Percentiles rank a stretch among this genome's conserved stretches.
Conservation (phyloP, 2,888 invertebrate species). For the Himalopsyche kuldschensis region DNA sequence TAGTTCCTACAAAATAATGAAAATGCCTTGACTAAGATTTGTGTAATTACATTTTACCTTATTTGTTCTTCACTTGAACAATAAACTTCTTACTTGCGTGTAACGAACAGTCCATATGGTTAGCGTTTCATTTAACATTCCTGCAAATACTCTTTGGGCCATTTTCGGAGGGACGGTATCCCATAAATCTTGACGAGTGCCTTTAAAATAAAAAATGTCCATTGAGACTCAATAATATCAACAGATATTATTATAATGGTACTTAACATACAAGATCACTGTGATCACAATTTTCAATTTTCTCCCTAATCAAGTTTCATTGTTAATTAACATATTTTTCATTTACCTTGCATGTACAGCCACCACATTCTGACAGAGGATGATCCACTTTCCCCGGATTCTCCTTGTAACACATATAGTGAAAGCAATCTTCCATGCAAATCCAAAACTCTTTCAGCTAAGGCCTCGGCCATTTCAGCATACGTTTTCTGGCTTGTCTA, state of each 20-base stretch:
- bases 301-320: too few species aligned
- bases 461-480: constrained; percentile 80
- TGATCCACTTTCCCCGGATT: constrained; percentile 78
- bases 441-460: constrained; percentile 80
- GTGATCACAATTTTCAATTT: too few species aligned
- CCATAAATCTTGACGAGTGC: constrained; percentile 81
- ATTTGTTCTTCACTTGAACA: too few species aligned
- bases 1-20: constrained; percentile 59
- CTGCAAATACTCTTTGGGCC: constrained; percentile 82
- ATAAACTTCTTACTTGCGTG: constrained; percentile 62
- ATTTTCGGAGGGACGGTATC: constrained; percentile 86
- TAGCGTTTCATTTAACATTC: constrained; percentile 83
- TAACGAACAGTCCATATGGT: constrained; percentile 80
- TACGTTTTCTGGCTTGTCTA: constrained; percentile 72
- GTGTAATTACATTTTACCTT: too few species aligned
- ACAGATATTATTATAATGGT: too few species aligned
- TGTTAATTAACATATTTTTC: neutral
- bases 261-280: too few species aligned
- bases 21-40: too few species aligned
- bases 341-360: constrained; percentile 77
- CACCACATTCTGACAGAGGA: constrained; percentile 88
- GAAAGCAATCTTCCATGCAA: constrained; percentile 77
- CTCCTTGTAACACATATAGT: constrained; percentile 80
- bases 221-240: constrained; percentile 2
- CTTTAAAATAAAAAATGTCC: constrained; percentile 49